phyloP scores from a whole-genome alignment of 2,888 invertebrate species.

The Exocentrus adspersus region DNA sequence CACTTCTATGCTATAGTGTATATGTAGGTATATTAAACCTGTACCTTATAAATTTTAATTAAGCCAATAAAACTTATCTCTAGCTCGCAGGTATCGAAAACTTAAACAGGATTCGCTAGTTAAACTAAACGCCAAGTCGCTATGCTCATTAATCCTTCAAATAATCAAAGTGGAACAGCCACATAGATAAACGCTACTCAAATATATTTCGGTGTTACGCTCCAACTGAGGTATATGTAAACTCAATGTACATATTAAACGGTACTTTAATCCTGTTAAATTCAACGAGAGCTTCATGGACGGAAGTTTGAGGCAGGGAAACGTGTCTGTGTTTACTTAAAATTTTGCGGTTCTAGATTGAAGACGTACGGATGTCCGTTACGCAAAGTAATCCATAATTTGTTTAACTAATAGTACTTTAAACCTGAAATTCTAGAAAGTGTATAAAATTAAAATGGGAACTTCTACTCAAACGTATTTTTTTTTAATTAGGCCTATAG shows the following conservation, averaged over 20 bases:
- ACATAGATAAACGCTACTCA: neutral
- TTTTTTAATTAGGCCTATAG: too few species aligned
- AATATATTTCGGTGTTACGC: neutral
- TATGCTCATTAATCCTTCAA: neutral
- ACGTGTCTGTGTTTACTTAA: neutral
- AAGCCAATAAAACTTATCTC: conserved; percentile 1
- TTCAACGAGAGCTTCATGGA: neutral
- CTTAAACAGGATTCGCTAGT: neutral
- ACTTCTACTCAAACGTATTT: too few species aligned
- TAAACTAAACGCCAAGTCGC: neutral
- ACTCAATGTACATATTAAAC: neutral
- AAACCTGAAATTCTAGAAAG: too few species aligned
- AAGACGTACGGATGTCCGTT: too few species aligned
- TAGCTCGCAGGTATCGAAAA: neutral
- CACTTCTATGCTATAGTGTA: too few species aligned
- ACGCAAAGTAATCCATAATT: too few species aligned
- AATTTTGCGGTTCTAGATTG: too few species aligned
- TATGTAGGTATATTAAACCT: too few species aligned
- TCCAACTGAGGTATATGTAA: neutral
- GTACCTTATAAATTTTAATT: neutral
- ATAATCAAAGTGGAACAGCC: neutral
- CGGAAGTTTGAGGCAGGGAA: neutral
- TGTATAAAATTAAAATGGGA: too few species aligned
- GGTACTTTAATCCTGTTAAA: neutral
- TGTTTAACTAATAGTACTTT: too few species aligned